A percentile compares a stretch with the other conserved stretches of the same genome.
These are phyloP conservation scores for Notospermus geniculatus DNA, from an alignment of 1,140 invertebrate species.

Conservation along the genomic window DNA sequence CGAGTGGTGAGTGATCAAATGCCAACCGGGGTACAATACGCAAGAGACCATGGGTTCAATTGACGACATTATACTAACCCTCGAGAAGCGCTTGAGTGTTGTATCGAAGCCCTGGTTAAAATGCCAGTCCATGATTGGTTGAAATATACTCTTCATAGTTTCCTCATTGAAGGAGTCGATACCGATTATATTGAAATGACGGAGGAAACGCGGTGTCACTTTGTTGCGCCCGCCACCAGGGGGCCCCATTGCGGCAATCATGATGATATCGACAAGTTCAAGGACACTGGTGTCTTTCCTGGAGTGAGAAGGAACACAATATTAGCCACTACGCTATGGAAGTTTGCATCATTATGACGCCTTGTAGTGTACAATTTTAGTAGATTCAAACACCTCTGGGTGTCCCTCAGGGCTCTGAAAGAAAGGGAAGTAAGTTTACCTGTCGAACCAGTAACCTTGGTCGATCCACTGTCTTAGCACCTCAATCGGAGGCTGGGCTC, in stretches of 20 bases:
- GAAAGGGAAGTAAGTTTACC: constrained; percentile 25
- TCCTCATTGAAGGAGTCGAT: constrained; percentile 56
- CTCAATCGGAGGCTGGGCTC: constrained; percentile 55
- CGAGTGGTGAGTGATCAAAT: no score
- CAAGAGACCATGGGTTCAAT: neutral
- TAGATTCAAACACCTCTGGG: no score
- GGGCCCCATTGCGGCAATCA: constrained; percentile 54
- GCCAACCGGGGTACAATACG: no score
- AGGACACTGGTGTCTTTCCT: constrained; percentile 53
- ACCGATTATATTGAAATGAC: constrained; percentile 55
- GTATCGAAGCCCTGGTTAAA: constrained; percentile 49
- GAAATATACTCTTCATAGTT: constrained; percentile 56
- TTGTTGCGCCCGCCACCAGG: constrained; percentile 54
- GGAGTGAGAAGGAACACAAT: neutral
- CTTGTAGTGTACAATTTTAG: neutral
- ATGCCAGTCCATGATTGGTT: constrained; percentile 57
- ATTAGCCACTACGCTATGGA: neutral
- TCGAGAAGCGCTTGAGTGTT: constrained; percentile 56
- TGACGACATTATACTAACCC: constrained; percentile 31
- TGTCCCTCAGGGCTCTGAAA: no score
- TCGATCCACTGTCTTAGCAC: constrained; percentile 55
- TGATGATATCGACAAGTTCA: constrained; percentile 48
- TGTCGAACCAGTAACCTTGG: constrained; percentile 55
- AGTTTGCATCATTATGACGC: no score
- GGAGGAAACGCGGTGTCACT: constrained; percentile 50